A percentile compares a stretch with the other conserved stretches of the same genome.
Evolutionary conservation across 2,888 invertebrate species (phyloP).

Genomic region (Venusia cambrica): DNA sequence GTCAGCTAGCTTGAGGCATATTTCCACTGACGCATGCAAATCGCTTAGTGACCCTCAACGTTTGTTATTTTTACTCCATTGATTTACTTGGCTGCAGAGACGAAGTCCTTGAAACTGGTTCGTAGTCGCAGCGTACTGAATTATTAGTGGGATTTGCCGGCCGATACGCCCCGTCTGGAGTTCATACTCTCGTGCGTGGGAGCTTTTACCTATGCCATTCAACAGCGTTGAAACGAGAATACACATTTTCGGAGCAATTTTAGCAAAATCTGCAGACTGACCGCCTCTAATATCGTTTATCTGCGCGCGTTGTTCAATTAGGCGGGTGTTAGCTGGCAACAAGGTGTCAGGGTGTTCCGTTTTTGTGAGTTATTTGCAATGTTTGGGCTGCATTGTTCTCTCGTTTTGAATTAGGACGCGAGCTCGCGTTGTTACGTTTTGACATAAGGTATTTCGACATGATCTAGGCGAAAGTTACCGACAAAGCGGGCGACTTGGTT

Average conservation of each 20-base stretch:
- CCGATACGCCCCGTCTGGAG: slow-evolving; percentile 5
- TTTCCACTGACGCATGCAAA: too few relatives aligned
- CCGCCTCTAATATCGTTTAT: neutral
- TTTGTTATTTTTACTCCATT: slow-evolving; percentile 29
- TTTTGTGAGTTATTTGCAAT: slow-evolving; percentile 30
- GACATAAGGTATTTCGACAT: slow-evolving; percentile 26
- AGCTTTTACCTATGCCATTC: slow-evolving; percentile 30
- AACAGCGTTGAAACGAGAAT: too few relatives aligned
- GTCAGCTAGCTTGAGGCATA: too few relatives aligned
- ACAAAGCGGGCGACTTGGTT: too few relatives aligned
- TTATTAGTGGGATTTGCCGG: slow-evolving; percentile 27
- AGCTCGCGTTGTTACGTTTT: slow-evolving; percentile 11
- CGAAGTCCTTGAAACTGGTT: slow-evolving; percentile 23
- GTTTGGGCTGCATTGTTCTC: slow-evolving; percentile 20
- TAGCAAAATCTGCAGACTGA: neutral
- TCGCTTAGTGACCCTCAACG: too few relatives aligned
- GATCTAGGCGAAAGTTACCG: slow-evolving; percentile 22
- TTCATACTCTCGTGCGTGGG: slow-evolving; percentile 11
- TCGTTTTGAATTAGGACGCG: slow-evolving; percentile 15
- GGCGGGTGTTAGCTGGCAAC: neutral
- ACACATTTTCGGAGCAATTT: too few relatives aligned
- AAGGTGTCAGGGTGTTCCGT: slow-evolving; percentile 1
- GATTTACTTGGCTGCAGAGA: slow-evolving; percentile 20
- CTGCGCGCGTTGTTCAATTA: slow-evolving; percentile 1
- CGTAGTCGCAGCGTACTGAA: slow-evolving; percentile 22